Evolutionary conservation across 1,140 invertebrate species (phyloP).

Genomic region (Pseudachorutes palmiensis): DNA sequence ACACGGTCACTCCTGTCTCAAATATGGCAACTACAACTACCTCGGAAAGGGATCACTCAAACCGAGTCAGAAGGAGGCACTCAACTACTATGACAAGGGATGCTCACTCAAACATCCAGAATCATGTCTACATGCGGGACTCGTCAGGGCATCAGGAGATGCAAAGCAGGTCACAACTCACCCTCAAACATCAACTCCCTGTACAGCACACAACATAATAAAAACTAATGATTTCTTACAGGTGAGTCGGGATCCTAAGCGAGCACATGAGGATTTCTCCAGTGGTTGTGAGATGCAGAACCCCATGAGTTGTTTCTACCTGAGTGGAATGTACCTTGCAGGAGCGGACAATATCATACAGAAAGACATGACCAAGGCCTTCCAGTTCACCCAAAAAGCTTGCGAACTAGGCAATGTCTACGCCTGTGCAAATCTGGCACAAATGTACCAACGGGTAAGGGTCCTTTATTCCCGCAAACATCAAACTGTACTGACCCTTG

Average conservation of each 20-base stretch:
- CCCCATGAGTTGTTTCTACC: conserved; percentile 66
- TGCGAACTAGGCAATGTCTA: conserved; percentile 73
- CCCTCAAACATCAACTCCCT: not conserved
- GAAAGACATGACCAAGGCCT: conserved; percentile 65
- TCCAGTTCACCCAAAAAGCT: conserved; percentile 60
- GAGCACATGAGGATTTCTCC: conserved; percentile 58
- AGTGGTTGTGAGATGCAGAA: conserved; percentile 59
- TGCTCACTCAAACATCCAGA: conserved; percentile 60
- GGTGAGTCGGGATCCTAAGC: conserved; percentile 38
- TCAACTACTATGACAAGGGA: conserved; percentile 67
- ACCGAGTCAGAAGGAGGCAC: conserved; percentile 44
- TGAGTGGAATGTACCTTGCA: conserved; percentile 65
- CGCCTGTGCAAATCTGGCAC: conserved; percentile 75
- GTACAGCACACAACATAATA: not conserved
- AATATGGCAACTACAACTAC: conserved; percentile 62
- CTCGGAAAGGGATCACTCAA: conserved; percentile 45
- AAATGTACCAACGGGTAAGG: conserved; percentile 56
- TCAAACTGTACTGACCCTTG: not conserved
- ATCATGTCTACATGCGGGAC: conserved; percentile 65
- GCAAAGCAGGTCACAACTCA: not conserved
- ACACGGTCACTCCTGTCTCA: conserved; percentile 72
- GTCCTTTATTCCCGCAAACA: not conserved
- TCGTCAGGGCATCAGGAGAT: conserved; percentile 49
- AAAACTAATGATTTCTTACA: conserved; percentile 25
- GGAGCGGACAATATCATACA: conserved; percentile 59